Percentiles rank a stretch among this genome's conserved stretches.
Evolutionary conservation across 2,888 invertebrate species (phyloP).

Genomic region (Aphidoletes aphidimyza): DNA sequence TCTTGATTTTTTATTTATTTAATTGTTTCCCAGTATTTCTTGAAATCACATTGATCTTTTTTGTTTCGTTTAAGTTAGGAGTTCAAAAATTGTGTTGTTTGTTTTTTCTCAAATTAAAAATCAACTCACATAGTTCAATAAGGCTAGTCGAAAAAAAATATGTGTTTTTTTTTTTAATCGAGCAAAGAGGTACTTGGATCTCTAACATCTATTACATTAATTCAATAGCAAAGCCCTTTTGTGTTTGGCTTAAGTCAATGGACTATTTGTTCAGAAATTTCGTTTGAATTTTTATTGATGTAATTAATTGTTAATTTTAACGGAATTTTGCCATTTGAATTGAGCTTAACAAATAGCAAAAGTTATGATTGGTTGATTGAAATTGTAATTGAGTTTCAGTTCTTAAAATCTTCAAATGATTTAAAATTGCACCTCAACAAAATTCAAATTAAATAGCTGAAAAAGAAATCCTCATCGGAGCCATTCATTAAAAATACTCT

Average conservation of each 20-base stretch:
- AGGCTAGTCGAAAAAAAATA: slow-evolving; percentile 8
- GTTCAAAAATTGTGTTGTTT: too few species aligned
- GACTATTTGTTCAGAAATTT: not conserved
- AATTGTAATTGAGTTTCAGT: too few species aligned
- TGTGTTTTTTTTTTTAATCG: slow-evolving; percentile 21
- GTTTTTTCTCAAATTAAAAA: not conserved
- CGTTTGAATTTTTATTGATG: not conserved
- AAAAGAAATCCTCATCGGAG: not conserved
- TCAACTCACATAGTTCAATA: not conserved
- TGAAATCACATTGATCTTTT: slow-evolving; percentile 27
- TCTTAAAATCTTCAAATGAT: too few species aligned
- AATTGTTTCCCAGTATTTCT: slow-evolving; percentile 8
- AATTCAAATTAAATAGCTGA: not conserved
- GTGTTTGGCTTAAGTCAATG: not conserved
- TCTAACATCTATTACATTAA: slow-evolving; percentile 4
- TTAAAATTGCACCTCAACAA: too few species aligned
- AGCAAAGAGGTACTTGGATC: slow-evolving; percentile 43
- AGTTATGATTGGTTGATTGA: too few species aligned
- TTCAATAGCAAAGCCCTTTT: not conserved
- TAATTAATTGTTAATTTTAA: not conserved
- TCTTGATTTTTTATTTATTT: not conserved
- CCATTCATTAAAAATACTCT: not conserved
- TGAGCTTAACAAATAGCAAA: too few species aligned
- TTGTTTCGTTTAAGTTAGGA: not conserved
- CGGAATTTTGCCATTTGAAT: too few species aligned